Base-by-base conservation (phyloP, 2,113 vertebrate genomes). In the Elgaria multicarinata region DNA sequence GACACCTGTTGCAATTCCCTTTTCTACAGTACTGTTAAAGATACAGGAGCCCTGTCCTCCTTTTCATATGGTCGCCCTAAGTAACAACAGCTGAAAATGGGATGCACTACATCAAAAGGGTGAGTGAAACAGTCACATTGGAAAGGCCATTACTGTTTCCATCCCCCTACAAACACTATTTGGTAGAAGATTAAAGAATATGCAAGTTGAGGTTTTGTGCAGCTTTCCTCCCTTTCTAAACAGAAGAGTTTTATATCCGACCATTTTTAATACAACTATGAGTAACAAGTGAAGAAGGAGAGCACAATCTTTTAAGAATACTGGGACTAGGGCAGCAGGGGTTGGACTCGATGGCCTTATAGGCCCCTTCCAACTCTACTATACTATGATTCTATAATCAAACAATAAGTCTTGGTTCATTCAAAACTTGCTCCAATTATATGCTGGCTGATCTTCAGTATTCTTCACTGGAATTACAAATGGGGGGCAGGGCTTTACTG, bases 21-120 rank as follows among this genome's bases (percentile, higher is more conserved):
- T n/a, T n/a, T n/a, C n/a, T n/a, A n/a, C n/a, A n/a, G n/a, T n/a
- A n/a, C n/a, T n/a, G n/a, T n/a, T n/a, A n/a, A n/a, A n/a, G n/a
- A n/a, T n/a, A n/a, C n/a, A n/a, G n/a, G n/a, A n/a, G n/a, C n/a
- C n/a, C n/a, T n/a, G n/a, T n/a, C n/a, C n/a, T n/a, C n/a, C n/a
- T n/a, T n/a, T n/a, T n/a, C n/a, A n/a, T n/a, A n/a, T n/a, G n/a
- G n/a, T n/a, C n/a, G n/a, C n/a, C n/a, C n/a, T n/a, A n/a, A 85
- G 36, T 44, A 12, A 22, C 62, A 74, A 89, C 31, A 8, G 83
- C 55, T 46, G 39, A 79, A 89, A 22, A 85, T 31, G 14, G 71
- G 24, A 87, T 55, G n/a, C 88, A 31, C 64, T 83, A 31, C 53
- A 87, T 88, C 69, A 93, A 88, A 89, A 53, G 31, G 39, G 67